A percentile compares a stretch with the other conserved stretches of the same genome.
Evolutionary conservation across 2,797 vertebrate genomes (phyloP).

Genomic region (Streptopelia turtur): DNA sequence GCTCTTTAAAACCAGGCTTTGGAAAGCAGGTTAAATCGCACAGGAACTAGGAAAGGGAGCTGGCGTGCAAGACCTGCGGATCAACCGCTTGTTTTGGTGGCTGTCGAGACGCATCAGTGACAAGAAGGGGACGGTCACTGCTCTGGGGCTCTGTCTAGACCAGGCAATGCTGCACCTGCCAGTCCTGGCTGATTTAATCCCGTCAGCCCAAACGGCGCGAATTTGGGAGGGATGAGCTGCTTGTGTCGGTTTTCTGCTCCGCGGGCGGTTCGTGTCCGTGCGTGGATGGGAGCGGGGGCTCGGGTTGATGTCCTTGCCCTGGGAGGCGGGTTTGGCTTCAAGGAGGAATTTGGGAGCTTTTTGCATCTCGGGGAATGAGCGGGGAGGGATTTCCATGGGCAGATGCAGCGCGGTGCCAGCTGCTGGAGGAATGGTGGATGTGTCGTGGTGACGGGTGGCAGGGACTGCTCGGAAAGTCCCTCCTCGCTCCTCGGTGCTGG

Average conservation of each 20-base stretch:
- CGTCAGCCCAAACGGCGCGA: background rate
- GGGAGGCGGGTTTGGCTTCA: background rate
- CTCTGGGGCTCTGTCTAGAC: background rate
- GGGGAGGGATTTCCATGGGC: fast-evolving
- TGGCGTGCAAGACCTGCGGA: background rate
- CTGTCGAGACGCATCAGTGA: background rate
- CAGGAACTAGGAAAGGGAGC: background rate
- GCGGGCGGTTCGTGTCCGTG: fast-evolving
- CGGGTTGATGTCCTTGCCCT: background rate
- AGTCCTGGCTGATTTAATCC: background rate
- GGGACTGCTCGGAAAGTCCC: background rate
- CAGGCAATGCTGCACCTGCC: background rate
- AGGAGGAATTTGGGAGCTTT: background rate
- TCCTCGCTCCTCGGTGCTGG: background rate
- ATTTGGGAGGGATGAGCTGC: background rate
- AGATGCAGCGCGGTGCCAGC: background rate
- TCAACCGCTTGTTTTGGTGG: background rate
- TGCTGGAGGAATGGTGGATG: background rate
- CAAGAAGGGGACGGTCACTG: background rate
- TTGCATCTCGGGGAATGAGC: background rate
- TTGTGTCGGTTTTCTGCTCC: fast-evolving
- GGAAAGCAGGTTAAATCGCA: background rate
- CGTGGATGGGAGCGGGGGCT: background rate
- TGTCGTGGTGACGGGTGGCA: background rate
- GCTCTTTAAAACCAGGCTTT: background rate